A percentile compares a stretch with the other conserved stretches of the same genome.
Conservation (phyloP, 1,140 invertebrate genomes). For the Leptoteleia sp. region DNA sequence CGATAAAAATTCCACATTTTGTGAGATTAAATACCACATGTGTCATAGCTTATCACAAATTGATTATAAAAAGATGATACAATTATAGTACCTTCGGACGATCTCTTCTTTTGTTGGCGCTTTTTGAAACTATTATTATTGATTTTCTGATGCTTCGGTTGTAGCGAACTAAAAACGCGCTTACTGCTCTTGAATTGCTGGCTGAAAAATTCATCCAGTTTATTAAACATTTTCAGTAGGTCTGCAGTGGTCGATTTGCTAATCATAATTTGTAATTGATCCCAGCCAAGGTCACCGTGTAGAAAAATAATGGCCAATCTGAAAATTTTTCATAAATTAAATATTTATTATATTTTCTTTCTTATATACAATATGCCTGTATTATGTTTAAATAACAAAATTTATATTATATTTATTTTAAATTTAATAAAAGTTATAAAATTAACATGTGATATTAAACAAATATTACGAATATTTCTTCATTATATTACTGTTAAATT, state of each 20-base stretch:
- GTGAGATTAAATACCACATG: no score
- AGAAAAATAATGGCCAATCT: slow-evolving; percentile 95
- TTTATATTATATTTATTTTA: background rate
- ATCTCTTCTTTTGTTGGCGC: slow-evolving; percentile 75
- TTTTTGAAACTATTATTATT: slow-evolving; percentile 81
- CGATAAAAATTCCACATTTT: no score
- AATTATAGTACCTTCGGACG: slow-evolving; percentile 68
- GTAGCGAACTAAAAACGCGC: slow-evolving; percentile 91
- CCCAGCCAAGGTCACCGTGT: slow-evolving; percentile 95
- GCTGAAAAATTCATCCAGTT: slow-evolving; percentile 97
- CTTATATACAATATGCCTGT: no score
- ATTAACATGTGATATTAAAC: no score
- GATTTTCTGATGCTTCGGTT: slow-evolving; percentile 81
- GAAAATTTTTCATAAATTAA: slow-evolving; percentile 34
- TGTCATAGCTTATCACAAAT: no score
- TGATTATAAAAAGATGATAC: no score
- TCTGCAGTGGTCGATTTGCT: slow-evolving; percentile 98
- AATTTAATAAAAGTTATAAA: background rate
- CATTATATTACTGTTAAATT: no score
- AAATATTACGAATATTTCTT: no score
- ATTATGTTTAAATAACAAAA: no score
- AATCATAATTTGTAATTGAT: slow-evolving; percentile 97
- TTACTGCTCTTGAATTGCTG: slow-evolving; percentile 97
- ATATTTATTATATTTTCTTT: no score
- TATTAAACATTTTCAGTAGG: slow-evolving; percentile 97